Evolutionary conservation across 1,140 invertebrate genomes (phyloP), one percentile per base, ranked within the genome.

Genomic region (Euura lappo): DNA sequence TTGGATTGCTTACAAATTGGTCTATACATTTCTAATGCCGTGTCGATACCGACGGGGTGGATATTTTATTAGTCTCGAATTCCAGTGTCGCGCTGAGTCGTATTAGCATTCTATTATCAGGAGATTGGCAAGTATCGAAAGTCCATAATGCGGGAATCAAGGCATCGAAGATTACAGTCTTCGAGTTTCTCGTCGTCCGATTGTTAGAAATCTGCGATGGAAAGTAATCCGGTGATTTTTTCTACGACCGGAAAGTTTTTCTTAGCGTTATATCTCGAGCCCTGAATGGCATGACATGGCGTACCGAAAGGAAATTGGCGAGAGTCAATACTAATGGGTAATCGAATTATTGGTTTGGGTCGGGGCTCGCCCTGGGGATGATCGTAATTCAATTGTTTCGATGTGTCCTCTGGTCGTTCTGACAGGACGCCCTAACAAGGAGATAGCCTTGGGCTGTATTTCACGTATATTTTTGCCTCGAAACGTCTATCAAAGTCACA

Each of bases 1-100:
- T 86, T 86, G 84, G 84, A 88, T 88, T 88, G 87, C 87, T 86
- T 88, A 88, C 84, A 87, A 87, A 88, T 88, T 87, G 87, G 85
- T 73, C 87, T 79, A 88, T 88, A 87, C 87, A 88, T 87, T 81
- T 73, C 79, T 88, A 88, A 87, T 88, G 81, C 78, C 76, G 78
- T 82, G 81, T 86, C 86, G 82, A 76, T 81, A 73, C 80, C 28
- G 28, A 81, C 79, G 69, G 70, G 73, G 72, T 80, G 79, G 72
- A 75, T 79, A 80, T 77, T 75, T 81, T 81, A 80, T 80, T 79
- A 6, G 4, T 8, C 13, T 3, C 8, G 10, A 60, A 60, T 60
- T 60, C 13, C 13, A 28, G 28, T 28, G 28, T 28, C 28, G 28
- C 28, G 0, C 28, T 28, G 28, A 28, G 28, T 28, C 28, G 28